Evolutionary conservation across 2,113 vertebrate genomes (phyloP).

Genomic region (western clawed frog (Xenopus tropicalis)): UCB_Xtro_10.0 CM004448.2:68541001-68541500

Average conservation of each 20-base stretch:
- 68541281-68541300: conserved; percentile 1
- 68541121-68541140: too few relatives aligned
- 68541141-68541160: too few relatives aligned
- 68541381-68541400: conserved; percentile 22
- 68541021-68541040: too few relatives aligned
- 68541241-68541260: not conserved
- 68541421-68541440: conserved; percentile 1
- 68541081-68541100: too few relatives aligned
- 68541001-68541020: too few relatives aligned
- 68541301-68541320: not conserved
- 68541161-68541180: too few relatives aligned
- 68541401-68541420: conserved; percentile 24
- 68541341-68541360: conserved; percentile 36
- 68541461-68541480: conserved; percentile 6
- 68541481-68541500: conserved; percentile 11
- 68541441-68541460: not conserved
- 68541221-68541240: not conserved
- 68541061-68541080: too few relatives aligned
- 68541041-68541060: too few relatives aligned
- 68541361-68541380: conserved; percentile 37
- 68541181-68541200: too few relatives aligned
- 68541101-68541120: too few relatives aligned
- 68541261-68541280: not conserved
- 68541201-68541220: too few relatives aligned
- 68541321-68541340: conserved; percentile 12